Evolutionary conservation across 2,797 vertebrate species (phyloP), one percentile per base, ranked within the genome.

Genomic region (Microcaecilia unicolor): DNA sequence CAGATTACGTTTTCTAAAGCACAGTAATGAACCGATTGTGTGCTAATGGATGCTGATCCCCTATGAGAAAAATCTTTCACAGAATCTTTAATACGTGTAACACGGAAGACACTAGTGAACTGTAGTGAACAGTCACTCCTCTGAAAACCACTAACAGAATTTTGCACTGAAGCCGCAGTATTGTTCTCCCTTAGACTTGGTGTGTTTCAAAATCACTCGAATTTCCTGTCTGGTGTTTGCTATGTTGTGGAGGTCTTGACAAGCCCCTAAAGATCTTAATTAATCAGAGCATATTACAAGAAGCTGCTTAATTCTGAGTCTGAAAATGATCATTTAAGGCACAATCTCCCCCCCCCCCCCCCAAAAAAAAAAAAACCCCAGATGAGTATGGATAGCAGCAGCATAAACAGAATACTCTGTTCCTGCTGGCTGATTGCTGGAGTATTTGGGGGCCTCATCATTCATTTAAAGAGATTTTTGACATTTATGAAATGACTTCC

Each of bases 391-490:
- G 70, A 68, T 77, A 70, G 78, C 76, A 74, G 85, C 72, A 81
- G 76, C 63, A 77, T 80, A 86, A 87, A 85, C 60, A 67, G 74
- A 81, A n/a, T 76, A 73, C 77, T 77, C 67, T 85, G 70, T 83
- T 87, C 82, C 80, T 81, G 79, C 73, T 55, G 67, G 74, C 78
- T 87, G 79, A 86, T 87, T 76, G 66, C 77, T 56, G 70, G 70
- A 84, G 78, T 86, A 80, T 84, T 86, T 83, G 75, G 78, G 77
- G 85, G 70, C 75, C 80, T 77, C 74, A 80, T 83, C 85, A 91
- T 91, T 90, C 81, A 86, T 88, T 90, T 91, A 86, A 90, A 91
- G 86, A 86, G 87, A 86, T 90, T 90, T 89, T 86, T 91, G 89
- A 92, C 90, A 89, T 91, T 90, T 88, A 80, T 78, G 76, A 87